A percentile compares a stretch with the other conserved stretches of the same genome.
Conservation (phyloP, 2,113 vertebrate species). For the Plestiodon gilberti region DNA sequence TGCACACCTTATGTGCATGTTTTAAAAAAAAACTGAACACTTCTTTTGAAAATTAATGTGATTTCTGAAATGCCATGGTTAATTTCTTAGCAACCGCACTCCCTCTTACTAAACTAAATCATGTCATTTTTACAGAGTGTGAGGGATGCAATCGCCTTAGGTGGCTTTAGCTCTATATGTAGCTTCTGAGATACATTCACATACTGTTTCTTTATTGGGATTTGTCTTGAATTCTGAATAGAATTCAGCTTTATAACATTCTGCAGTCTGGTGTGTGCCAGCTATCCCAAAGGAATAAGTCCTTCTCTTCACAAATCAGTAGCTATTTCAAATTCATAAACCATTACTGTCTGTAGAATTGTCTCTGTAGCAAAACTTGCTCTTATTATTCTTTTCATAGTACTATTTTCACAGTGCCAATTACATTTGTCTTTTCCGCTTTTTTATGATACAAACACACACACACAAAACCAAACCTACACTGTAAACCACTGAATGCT, state of each 20-base stretch:
- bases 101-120: background rate
- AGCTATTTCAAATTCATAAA: slow-evolving; percentile 1
- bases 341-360: background rate
- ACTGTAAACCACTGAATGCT: slow-evolving; percentile 3
- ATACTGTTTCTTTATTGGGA: background rate
- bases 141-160: background rate
- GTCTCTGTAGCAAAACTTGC: background rate
- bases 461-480: slow-evolving; percentile 18
- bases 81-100: slow-evolving; percentile 2
- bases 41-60: background rate
- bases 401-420: rapidly evolving
- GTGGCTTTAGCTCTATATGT: background rate
- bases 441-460: background rate
- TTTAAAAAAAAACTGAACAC: slow-evolving; percentile 3
- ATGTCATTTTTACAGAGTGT: background rate
- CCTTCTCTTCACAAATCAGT: background rate
- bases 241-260: background rate
- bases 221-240: slow-evolving; percentile 1
- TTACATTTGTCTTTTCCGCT: slow-evolving; percentile 39
- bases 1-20: slow-evolving; percentile 13
- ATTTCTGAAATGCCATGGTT: background rate
- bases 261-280: background rate
- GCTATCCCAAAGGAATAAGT: background rate
- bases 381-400: background rate
- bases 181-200: background rate